phyloP scores from a whole-genome alignment of 1,140 invertebrate genomes.

The Parasteatoda tepidariorum region DNA sequence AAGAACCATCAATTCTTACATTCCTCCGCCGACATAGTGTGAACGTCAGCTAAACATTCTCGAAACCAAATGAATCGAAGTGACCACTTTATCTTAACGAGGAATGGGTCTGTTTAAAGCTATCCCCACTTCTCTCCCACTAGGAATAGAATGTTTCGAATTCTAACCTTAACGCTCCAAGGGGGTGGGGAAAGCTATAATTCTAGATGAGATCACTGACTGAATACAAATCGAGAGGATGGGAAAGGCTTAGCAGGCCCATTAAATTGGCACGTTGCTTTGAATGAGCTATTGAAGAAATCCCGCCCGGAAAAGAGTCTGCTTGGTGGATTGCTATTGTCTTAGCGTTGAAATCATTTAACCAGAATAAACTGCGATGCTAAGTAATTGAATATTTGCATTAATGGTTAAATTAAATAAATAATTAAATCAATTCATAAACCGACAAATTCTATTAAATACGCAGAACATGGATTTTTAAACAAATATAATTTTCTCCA shows the following conservation, averaged over 20 bases:
- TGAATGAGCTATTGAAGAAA: not conserved
- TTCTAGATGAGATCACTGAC: not conserved
- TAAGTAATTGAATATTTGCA: too few relatives aligned
- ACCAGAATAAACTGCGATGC: slow-evolving; percentile 8
- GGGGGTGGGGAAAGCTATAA: not conserved
- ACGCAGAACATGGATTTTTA: too few relatives aligned
- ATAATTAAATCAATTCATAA: too few relatives aligned
- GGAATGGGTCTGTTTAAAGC: not conserved
- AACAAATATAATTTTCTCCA: too few relatives aligned
- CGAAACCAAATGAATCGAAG: not conserved
- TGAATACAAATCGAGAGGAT: not conserved
- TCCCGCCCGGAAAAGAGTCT: not conserved
- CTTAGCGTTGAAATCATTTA: slow-evolving; percentile 12
- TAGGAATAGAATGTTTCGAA: not conserved
- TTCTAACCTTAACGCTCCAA: not conserved
- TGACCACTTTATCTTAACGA: not conserved
- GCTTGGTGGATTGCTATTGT: not conserved
- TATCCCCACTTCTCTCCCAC: not conserved
- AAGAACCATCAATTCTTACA: not conserved
- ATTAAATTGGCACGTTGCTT: too few relatives aligned
- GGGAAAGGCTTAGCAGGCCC: not conserved
- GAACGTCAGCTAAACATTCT: not conserved
- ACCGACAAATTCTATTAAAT: too few relatives aligned
- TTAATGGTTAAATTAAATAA: too few relatives aligned
- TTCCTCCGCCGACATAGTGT: not conserved